Percentiles rank a stretch among this genome's conserved stretches.
Conservation (phyloP, 2,888 invertebrate genomes). For the Agonopterix subpropinquella region DNA sequence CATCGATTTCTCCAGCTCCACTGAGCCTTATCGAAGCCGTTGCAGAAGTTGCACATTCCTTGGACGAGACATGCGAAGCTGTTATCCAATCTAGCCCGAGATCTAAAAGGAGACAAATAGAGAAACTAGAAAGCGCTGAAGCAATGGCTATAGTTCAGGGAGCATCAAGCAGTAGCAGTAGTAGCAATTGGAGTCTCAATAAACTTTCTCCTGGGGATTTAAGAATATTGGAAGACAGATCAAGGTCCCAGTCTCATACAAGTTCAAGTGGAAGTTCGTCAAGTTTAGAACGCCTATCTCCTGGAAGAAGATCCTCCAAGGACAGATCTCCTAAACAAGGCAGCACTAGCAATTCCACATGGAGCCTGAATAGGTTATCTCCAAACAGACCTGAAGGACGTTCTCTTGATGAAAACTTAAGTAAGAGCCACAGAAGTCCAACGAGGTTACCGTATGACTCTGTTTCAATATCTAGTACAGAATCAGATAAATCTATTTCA, state of each 20-base stretch:
- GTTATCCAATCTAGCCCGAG: constrained; percentile 79
- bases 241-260: constrained; percentile 66
- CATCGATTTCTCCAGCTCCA: constrained; percentile 40
- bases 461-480: constrained; percentile 67
- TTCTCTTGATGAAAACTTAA: constrained; percentile 63
- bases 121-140: constrained; percentile 66
- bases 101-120: constrained; percentile 66
- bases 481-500: constrained; percentile 69
- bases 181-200: constrained; percentile 72
- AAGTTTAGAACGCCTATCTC: constrained; percentile 66
- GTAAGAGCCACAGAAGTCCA: constrained; percentile 65
- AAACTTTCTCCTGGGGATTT: constrained; percentile 70
- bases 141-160: constrained; percentile 65
- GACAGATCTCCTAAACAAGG: constrained; percentile 69
- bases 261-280: constrained; percentile 72
- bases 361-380: constrained; percentile 67
- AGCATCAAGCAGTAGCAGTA: constrained; percentile 68
- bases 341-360: constrained; percentile 68
- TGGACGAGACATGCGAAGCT: constrained; percentile 81
- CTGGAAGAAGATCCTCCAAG: constrained; percentile 67
- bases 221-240: constrained; percentile 63
- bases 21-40: constrained; percentile 78
- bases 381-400: constrained; percentile 68
- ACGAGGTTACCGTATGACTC: constrained; percentile 67
- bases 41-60: constrained; percentile 78